Percentiles rank a stretch among this genome's conserved stretches.
These are phyloP conservation scores for Epistrophe grossulariae DNA, from an alignment of 2,888 invertebrate genomes.

Conservation along the genomic window DNA sequence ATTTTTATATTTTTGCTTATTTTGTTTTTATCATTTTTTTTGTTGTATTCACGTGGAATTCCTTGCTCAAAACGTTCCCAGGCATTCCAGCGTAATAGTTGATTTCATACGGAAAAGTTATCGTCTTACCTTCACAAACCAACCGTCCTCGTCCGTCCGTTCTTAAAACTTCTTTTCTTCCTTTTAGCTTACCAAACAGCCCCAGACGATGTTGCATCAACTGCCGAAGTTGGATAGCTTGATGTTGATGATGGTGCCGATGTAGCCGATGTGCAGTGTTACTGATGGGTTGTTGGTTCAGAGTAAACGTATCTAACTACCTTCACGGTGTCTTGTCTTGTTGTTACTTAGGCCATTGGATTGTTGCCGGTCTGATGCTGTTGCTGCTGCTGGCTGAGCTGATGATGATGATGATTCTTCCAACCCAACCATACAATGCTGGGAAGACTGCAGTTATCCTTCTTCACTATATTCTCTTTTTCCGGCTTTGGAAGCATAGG, in stretches of 20 bases:
- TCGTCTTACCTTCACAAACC: constrained; percentile 76
- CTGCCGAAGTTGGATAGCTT: constrained; percentile 32
- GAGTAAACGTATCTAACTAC: constrained; percentile 68
- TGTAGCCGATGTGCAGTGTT: constrained; percentile 54
- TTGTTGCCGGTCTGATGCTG: constrained; percentile 68
- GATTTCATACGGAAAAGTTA: constrained; percentile 79
- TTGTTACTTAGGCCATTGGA: constrained; percentile 55
- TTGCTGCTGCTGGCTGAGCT: constrained; percentile 23
- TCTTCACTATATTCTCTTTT: constrained; percentile 27
- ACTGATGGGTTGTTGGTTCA: constrained; percentile 67
- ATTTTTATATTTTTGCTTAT: constrained; percentile 40
- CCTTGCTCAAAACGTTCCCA: constrained; percentile 79
- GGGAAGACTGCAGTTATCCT: constrained; percentile 53
- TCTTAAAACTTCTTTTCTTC: background rate
- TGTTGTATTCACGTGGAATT: constrained; percentile 75
- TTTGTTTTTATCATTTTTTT: constrained; percentile 47
- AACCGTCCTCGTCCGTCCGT: constrained; percentile 53
- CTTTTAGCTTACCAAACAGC: constrained; percentile 23
- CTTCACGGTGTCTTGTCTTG: constrained; percentile 63
- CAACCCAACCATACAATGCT: constrained; percentile 8
- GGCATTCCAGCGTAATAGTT: constrained; percentile 79
- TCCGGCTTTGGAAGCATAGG: constrained; percentile 2
- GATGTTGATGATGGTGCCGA: constrained; percentile 44
- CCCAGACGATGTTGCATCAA: constrained; percentile 47
- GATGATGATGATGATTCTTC: constrained; percentile 45